Percentiles rank a stretch among this genome's conserved stretches.
Evolutionary conservation across 1,140 invertebrate genomes (phyloP).

Genomic region (Drosophila setifemur): DNA sequence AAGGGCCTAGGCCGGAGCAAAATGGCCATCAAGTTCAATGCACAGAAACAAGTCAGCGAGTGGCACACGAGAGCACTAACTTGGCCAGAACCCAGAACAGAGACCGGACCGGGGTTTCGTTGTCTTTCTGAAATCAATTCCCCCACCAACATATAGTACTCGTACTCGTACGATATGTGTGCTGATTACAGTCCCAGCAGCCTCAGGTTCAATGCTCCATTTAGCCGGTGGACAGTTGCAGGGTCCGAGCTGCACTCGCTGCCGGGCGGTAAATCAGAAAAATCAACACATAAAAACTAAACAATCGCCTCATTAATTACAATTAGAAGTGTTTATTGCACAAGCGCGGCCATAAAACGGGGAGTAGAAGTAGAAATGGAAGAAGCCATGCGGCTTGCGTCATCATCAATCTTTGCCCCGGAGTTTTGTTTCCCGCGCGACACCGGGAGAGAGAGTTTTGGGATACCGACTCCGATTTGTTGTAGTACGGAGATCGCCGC

Average conservation of each 20-base stretch:
- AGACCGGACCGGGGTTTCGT: neutral
- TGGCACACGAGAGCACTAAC: constrained; percentile 23
- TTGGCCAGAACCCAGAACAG: constrained; percentile 20
- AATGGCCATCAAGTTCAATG: constrained; percentile 78
- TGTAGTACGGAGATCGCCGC: constrained; percentile 45
- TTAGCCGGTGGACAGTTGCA: constrained; percentile 38
- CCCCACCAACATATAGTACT: no score
- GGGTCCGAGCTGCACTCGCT: constrained; percentile 14
- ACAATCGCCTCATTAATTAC: constrained; percentile 81
- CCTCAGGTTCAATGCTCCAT: constrained; percentile 61
- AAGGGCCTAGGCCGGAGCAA: constrained; percentile 40
- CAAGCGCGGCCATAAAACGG: constrained; percentile 70
- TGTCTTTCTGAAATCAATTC: constrained; percentile 9
- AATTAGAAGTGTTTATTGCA: constrained; percentile 81
- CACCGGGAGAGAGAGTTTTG: constrained; percentile 17
- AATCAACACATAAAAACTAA: constrained; percentile 80
- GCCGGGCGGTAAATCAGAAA: constrained; percentile 66
- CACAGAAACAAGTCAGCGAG: constrained; percentile 63
- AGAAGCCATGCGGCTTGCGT: constrained; percentile 56
- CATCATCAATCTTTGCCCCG: constrained; percentile 64
- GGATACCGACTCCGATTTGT: neutral
- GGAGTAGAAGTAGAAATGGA: constrained; percentile 13
- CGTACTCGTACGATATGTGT: no score
- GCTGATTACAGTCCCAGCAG: constrained; percentile 5
- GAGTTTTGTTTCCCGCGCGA: no score